These are phyloP conservation scores for Apolygus lucorum DNA, from an alignment of 1,140 invertebrate species.

Conservation along the genomic window DNA sequence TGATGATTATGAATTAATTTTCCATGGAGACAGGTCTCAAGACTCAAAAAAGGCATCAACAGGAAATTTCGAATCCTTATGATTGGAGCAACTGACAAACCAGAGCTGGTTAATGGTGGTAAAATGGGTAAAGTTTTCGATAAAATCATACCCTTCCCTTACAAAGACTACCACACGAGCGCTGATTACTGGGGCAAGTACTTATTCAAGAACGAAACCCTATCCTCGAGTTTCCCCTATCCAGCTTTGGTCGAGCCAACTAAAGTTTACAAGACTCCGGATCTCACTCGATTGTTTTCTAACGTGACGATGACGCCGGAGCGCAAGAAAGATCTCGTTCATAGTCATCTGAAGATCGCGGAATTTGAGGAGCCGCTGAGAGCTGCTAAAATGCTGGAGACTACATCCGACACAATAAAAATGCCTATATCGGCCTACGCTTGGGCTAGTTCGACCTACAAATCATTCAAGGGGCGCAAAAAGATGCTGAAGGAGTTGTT, in stretches of 20 bases:
- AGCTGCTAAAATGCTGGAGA: neutral
- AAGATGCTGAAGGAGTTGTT: neutral
- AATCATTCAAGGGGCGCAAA: neutral
- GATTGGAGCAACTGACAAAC: constrained; percentile 7
- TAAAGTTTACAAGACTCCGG: neutral
- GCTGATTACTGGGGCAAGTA: constrained; percentile 1
- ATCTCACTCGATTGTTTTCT: neutral
- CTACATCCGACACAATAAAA: neutral
- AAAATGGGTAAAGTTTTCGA: neutral
- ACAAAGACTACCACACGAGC: constrained; percentile 2
- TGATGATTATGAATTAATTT: too few species aligned
- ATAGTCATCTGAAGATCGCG: neutral
- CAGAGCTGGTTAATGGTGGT: neutral
- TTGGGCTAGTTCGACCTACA: neutral
- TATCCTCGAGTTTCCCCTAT: neutral
- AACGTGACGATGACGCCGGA: neutral
- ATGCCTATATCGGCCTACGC: neutral
- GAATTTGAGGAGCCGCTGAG: neutral
- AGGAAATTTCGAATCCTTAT: neutral
- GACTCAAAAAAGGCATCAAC: constrained; percentile 1
- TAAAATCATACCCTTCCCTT: neutral
- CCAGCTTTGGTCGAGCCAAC: neutral
- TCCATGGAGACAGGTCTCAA: too few species aligned
- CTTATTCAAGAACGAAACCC: neutral
- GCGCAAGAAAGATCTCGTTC: neutral